Evolutionary conservation across 2,888 invertebrate genomes (phyloP).

Genomic region (Drosophila niveifrons): DNA sequence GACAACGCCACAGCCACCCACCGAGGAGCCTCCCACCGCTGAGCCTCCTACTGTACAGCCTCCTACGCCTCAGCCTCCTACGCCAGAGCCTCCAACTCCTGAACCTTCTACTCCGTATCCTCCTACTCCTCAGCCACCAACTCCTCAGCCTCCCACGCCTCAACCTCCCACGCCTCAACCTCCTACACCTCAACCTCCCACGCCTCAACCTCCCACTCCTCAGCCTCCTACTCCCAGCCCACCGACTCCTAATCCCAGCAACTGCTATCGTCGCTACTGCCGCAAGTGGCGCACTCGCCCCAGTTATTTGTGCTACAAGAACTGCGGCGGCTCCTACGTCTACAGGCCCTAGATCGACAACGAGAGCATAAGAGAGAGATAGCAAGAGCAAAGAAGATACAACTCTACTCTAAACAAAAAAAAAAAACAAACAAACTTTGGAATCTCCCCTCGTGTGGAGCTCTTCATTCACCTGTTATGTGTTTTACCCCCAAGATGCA

Average conservation of each 20-base stretch:
- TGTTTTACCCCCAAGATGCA: conserved; percentile 22
- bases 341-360: conserved; percentile 48
- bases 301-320: conserved; percentile 63
- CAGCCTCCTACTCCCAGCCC: conserved; percentile 43
- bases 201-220: conserved; percentile 38
- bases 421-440: background rate
- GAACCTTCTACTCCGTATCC: conserved; percentile 26
- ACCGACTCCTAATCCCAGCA: conserved; percentile 57
- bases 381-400: background rate
- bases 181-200: conserved; percentile 23
- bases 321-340: conserved; percentile 57
- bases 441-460: background rate
- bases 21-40: conserved; percentile 21
- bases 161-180: conserved; percentile 3
- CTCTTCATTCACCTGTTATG: conserved; percentile 33
- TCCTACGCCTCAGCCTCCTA: conserved; percentile 29
- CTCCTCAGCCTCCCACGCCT: conserved; percentile 28
- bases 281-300: conserved; percentile 72
- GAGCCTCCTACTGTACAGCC: conserved; percentile 36
- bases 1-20: conserved; percentile 16
- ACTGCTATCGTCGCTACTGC: conserved; percentile 73
- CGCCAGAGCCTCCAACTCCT: conserved; percentile 14
- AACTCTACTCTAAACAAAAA: background rate
- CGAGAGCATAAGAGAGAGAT: conserved; percentile 20
- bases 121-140: conserved; percentile 47